Base-by-base conservation (phyloP, 2,797 vertebrate genomes). In the Scleropages formosus region DNA sequence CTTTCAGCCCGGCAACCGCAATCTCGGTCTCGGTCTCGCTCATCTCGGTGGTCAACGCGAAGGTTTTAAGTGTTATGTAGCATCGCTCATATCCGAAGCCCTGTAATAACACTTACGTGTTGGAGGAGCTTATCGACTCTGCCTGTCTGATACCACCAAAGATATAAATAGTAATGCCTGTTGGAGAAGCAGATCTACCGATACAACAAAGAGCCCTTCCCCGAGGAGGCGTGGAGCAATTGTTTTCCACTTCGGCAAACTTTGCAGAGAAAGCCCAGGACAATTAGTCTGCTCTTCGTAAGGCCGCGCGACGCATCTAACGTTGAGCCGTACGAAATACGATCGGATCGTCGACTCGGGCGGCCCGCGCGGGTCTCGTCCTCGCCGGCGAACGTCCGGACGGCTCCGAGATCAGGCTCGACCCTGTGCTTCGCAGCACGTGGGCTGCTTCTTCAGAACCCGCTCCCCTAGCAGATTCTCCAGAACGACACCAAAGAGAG, bases 221-320 rank as follows among this genome's bases (percentile, higher is more conserved):
- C 46, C 51, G 7, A 53, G 67, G 26, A 69, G 9, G 31, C 0
- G 9, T 27, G 24, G 24, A 64, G 10, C 70, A 24, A 49, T 16
- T 70, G 49, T 11, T 56, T 70, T 69, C 22, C 20, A 53, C 46
- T 53, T 53, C 49, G 24, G 47, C 20, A 49, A 69, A 24, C 65
- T 31, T 67, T 67, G 44, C 31, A 16, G 56, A 60, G 8, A n/a
- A 60, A 20, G 18, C 1, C 15, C 31, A 39, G 2, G 31, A 6
- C 31, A 39, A 39, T 39, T 39, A 39, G 31, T 39, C 2, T 39
- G n/a, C n/a, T n/a, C n/a, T n/a, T n/a, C n/a, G n/a, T n/a, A 6
- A 39, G 31, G 31, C 39, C 31, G n/a, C 60, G 8, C 20, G 65
- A 6, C 49, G 49, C 44, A 46, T 22, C 12, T 47, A 49, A 68